Conservation (phyloP, 2,797 vertebrate species). For the Ibycter americanus region DNA sequence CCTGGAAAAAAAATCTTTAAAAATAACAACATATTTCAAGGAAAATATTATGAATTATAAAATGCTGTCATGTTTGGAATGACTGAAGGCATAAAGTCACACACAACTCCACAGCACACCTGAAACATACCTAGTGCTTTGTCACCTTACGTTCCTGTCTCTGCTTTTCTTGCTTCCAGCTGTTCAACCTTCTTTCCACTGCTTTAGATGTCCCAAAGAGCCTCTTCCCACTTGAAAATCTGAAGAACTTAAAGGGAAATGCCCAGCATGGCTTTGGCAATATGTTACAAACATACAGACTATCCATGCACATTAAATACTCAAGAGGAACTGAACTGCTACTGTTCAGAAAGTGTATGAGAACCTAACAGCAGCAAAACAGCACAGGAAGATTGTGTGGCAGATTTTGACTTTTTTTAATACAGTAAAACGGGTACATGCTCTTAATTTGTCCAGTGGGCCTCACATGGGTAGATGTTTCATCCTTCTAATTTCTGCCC, state of each 20-base stretch:
- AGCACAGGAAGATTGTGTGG: neutral
- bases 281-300: accelerated
- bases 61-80: neutral
- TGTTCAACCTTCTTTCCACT: neutral
- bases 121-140: neutral
- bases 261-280: neutral
- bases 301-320: neutral
- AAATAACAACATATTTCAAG: neutral
- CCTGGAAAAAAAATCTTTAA: neutral
- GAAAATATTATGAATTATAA: neutral
- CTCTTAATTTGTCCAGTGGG: neutral
- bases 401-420: neutral
- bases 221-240: neutral
- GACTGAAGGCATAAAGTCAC: neutral
- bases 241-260: neutral
- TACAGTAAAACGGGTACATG: neutral
- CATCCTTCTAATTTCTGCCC: neutral
- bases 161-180: neutral
- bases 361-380: neutral
- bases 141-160: neutral
- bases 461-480: neutral
- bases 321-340: neutral
- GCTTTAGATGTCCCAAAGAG: neutral
- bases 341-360: neutral
- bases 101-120: neutral